Evolutionary conservation across 1,140 invertebrate species (phyloP), one percentile per base, ranked within the genome.

Genomic region (Andricus grossulariae): DNA sequence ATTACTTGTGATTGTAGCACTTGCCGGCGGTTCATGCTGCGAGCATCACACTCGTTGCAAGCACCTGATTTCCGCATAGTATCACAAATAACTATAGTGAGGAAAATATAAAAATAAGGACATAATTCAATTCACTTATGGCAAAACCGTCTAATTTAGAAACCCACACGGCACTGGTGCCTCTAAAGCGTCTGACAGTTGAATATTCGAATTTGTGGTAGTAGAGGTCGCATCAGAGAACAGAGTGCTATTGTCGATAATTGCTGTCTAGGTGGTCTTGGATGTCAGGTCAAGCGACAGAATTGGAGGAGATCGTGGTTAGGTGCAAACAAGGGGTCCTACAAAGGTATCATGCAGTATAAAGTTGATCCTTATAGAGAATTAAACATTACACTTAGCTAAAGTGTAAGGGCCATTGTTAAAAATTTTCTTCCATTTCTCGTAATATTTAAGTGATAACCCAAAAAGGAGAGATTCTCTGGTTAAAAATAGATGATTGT

Each of bases 281-380:
- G 60, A 66, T 66, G 60, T 66, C 60, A 66, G 60, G 60, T 66
- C 60, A 66, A 66, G 60, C 60, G 60, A 66, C 25, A n/a, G 60
- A 66, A 66, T 66, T 66, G 60, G 16, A 66, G 60, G 21, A 57
- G 55, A 57, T 66, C 60, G 60, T 66, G 25, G 60, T 66, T 15
- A 66, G 60, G 60, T 45, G 15, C 15, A 66, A 66, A 66, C 15
- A 32, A 66, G 7, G 21, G 25, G 25, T n/a, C 18, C 18, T 54
- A 54, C 10, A 13, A 66, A 66, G 25, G 39, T 39, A 66, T 66
- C 25, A 13, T 15, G 25, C 21, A 32, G 15, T n/a, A 66, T 39
- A 12, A 39, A 45, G 5, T 66, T 0, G 21, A 66, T 32, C 16
- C 32, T n/a, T 66, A 66, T 15, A 39, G 6, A 45, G 39, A 45